Evolutionary conservation across 2,113 vertebrate genomes (phyloP).

Genomic region (Ovis aries): ARS-UI_Ramb_v3.0 NC_056056.1:180813001-180813500

Average conservation of each 20-base stretch:
- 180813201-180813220: neutral
- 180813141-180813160: neutral
- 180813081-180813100: neutral
- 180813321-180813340: neutral
- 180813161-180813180: neutral
- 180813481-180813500: neutral
- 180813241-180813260: accelerated
- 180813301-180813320: neutral
- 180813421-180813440: neutral
- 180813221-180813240: neutral
- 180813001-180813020: neutral
- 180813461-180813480: neutral
- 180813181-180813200: neutral
- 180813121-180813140: neutral
- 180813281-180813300: neutral
- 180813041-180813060: neutral
- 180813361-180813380: neutral
- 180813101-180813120: neutral
- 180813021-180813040: neutral
- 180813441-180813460: accelerated
- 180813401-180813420: neutral
- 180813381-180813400: neutral
- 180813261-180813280: neutral
- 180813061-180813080: neutral
- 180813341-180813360: neutral